Evolutionary conservation across 2,113 vertebrate species (phyloP).

Genomic region (Rattus norvegicus): DNA sequence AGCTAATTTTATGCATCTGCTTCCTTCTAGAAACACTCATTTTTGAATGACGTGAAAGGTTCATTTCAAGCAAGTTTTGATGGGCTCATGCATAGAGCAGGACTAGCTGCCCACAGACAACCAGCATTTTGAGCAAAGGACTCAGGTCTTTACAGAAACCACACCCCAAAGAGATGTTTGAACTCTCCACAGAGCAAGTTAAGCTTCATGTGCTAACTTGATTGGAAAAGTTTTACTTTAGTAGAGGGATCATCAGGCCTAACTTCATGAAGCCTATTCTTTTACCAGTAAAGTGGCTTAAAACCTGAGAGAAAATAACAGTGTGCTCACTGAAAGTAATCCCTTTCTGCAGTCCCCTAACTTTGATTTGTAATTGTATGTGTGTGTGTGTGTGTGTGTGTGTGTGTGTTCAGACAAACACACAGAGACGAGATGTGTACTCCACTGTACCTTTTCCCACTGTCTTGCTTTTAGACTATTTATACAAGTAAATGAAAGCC

Average conservation of each 20-base stretch:
- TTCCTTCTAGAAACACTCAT: background rate
- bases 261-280: conserved; percentile 9
- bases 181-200: background rate
- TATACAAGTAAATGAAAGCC: background rate
- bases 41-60: background rate
- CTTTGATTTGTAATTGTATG: conserved; percentile 14
- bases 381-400: background rate
- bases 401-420: background rate
- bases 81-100: background rate
- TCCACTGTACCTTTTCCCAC: background rate
- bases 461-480: background rate
- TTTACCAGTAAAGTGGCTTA: conserved; percentile 10
- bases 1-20: conserved; percentile 21
- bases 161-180: background rate
- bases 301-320: conserved; percentile 30
- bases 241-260: background rate
- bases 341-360: background rate
- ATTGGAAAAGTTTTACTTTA: background rate
- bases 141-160: background rate
- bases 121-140: background rate
- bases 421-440: background rate
- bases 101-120: background rate
- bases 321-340: conserved; percentile 1
- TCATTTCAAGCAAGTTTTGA: background rate
- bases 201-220: background rate